Evolutionary conservation across 2,888 invertebrate species (phyloP).

Genomic region (Tiliacea aurago): DNA sequence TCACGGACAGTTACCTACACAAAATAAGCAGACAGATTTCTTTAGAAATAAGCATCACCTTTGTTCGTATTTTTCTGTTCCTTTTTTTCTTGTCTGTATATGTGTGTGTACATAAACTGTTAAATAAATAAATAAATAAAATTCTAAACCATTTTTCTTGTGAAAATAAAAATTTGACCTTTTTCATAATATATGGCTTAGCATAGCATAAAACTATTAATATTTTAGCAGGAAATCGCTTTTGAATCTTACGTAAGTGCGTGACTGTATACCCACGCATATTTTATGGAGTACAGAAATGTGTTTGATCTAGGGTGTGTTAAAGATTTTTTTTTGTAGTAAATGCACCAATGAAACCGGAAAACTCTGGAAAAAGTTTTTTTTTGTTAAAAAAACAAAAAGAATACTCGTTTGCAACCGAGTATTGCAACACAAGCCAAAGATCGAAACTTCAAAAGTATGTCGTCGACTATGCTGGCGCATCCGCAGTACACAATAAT

Average conservation of each 20-base stretch:
- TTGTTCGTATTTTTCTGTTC: no score
- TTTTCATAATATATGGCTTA: neutral
- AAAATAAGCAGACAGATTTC: no score
- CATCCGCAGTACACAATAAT: constrained; percentile 5
- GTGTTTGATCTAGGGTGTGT: neutral
- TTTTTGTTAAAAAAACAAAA: neutral
- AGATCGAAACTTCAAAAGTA: constrained; percentile 26
- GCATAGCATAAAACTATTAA: neutral
- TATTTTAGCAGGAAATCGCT: no score
- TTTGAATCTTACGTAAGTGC: neutral
- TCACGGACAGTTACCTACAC: neutral
- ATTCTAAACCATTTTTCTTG: neutral
- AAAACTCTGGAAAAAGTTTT: neutral
- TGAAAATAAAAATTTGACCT: neutral
- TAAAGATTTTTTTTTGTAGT: neutral
- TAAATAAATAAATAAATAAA: no score
- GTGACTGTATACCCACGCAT: neutral
- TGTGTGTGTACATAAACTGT: no score
- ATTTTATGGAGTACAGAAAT: neutral
- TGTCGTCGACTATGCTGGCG: neutral
- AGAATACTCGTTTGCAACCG: neutral
- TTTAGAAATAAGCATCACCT: no score
- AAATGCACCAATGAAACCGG: neutral
- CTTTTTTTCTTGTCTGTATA: no score
- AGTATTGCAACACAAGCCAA: constrained; percentile 16